Evolutionary conservation across 1,140 invertebrate genomes (phyloP).

Genomic region (Heliconius congener): DNA sequence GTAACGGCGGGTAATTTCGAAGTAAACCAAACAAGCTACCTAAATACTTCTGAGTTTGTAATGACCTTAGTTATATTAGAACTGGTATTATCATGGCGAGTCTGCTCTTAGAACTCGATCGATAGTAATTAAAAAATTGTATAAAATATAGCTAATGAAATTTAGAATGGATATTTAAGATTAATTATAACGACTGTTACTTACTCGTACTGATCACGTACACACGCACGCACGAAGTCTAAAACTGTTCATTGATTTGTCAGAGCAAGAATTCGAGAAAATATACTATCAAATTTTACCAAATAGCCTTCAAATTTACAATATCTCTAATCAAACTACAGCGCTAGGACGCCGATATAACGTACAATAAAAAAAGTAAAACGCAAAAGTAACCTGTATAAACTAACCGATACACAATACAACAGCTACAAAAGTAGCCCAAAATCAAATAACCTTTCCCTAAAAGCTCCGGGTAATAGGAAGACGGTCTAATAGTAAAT

Average conservation of each 20-base stretch:
- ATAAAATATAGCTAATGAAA: too few species aligned
- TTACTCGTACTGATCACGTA: too few species aligned
- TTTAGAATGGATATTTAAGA: too few species aligned
- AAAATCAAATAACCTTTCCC: not conserved
- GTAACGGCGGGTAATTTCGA: constrained; percentile 44
- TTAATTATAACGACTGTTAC: too few species aligned
- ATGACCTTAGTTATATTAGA: constrained; percentile 21
- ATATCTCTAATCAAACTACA: too few species aligned
- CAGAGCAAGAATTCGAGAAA: too few species aligned
- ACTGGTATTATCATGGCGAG: not conserved
- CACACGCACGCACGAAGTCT: too few species aligned
- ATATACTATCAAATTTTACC: too few species aligned
- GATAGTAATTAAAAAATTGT: not conserved
- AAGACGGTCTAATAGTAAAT: constrained; percentile 3
- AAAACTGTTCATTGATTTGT: too few species aligned
- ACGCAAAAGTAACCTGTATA: not conserved
- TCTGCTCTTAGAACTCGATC: not conserved
- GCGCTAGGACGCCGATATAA: too few species aligned
- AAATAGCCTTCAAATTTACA: too few species aligned
- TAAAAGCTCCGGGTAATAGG: not conserved
- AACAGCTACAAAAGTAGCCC: not conserved
- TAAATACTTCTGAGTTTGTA: constrained; percentile 25
- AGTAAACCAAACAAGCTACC: constrained; percentile 38
- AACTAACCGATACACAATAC: not conserved
- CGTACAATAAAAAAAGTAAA: too few species aligned